These are phyloP conservation scores for Saguinus imperator DNA, from an alignment of 2,113 vertebrate species.

Conservation along the genomic window DNA sequence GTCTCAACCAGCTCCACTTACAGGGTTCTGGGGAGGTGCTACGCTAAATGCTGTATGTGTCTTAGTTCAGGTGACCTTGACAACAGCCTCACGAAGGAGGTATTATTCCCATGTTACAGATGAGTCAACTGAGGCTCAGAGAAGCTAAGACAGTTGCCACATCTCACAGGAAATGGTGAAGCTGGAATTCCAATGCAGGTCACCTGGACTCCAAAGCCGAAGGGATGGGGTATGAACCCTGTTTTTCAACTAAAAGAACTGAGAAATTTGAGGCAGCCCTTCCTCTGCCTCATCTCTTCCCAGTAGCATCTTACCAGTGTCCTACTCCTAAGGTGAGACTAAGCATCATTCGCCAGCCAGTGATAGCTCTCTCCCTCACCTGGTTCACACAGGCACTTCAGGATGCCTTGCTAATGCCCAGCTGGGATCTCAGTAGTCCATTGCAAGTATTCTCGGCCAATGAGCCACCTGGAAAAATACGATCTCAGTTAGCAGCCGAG, in stretches of 20 bases:
- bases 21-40: neutral
- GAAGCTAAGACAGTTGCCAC: neutral
- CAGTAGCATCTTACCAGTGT: neutral
- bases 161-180: neutral
- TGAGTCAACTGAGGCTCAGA: neutral
- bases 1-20: neutral
- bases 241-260: neutral
- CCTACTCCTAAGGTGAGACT: neutral
- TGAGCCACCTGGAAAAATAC: neutral
- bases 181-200: neutral
- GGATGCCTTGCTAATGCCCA: neutral
- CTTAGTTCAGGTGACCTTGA: neutral
- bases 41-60: rapidly evolving
- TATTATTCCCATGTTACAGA: too few species aligned
- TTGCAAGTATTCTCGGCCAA: neutral
- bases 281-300: neutral
- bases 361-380: neutral
- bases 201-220: neutral
- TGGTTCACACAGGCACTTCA: neutral
- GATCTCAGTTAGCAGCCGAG: neutral
- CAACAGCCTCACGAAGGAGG: neutral
- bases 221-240: rapidly evolving
- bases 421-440: neutral
- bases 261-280: neutral
- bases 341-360: neutral